These are phyloP conservation scores for Trissoscelio sp. DNA, from an alignment of 2,888 invertebrate genomes.

Conservation along the genomic window DNA sequence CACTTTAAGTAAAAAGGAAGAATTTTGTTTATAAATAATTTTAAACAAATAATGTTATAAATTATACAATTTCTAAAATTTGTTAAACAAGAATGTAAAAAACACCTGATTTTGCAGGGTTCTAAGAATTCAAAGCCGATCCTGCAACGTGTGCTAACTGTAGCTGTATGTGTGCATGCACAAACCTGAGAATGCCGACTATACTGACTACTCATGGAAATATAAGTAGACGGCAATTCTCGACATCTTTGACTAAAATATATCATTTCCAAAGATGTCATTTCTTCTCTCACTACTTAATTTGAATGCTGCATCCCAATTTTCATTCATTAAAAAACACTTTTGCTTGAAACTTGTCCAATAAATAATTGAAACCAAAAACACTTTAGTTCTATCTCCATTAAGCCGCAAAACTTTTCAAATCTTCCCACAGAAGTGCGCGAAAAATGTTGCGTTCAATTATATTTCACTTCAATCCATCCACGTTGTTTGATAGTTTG, in stretches of 20 bases:
- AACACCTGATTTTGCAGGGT: conserved; percentile 44
- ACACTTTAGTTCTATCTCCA: too few relatives aligned
- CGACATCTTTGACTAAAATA: conserved; percentile 46
- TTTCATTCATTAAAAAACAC: too few relatives aligned
- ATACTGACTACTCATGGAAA: conserved; percentile 56
- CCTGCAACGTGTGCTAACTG: conserved; percentile 23
- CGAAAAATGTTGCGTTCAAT: not conserved
- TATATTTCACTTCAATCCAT: conserved; percentile 4
- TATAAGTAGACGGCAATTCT: conserved; percentile 56
- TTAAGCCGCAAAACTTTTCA: not conserved
- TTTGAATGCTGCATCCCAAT: conserved; percentile 21
- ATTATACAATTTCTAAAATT: too few relatives aligned
- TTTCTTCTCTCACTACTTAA: too few relatives aligned
- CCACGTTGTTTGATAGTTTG: conserved; percentile 12
- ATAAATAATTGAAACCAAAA: not conserved
- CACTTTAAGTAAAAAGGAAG: too few relatives aligned
- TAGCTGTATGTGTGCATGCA: conserved; percentile 35
- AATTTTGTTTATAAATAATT: too few relatives aligned
- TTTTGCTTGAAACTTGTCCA: not conserved
- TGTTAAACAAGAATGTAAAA: too few relatives aligned
- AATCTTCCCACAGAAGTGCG: not conserved
- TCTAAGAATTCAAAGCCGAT: conserved; percentile 35
- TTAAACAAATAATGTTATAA: too few relatives aligned
- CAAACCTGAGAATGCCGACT: conserved; percentile 56
- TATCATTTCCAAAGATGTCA: conserved; percentile 41